Base-by-base conservation (phyloP, 2,888 invertebrate species). In the Drosophila neutralis region DNA sequence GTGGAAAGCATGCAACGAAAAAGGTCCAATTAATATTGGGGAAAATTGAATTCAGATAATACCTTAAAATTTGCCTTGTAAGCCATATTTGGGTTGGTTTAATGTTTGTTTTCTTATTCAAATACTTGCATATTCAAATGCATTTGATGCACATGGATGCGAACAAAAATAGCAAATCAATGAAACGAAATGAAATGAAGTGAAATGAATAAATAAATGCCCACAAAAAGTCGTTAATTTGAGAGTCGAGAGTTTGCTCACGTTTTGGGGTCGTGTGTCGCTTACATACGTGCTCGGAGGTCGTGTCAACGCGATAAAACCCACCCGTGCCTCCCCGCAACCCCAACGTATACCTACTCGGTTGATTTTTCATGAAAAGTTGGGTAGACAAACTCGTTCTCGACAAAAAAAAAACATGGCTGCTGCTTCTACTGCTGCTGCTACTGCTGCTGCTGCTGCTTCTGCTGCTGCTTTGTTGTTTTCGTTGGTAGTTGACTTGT, bases 401-500 rank as follows among this genome's bases (percentile, higher is more conserved):
- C 13, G 45, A 27, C 11, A 21, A 57, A 18, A 64, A 51, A 13
- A 52, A 31, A 64, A 51, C 48, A 63, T 42, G 45, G 60, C 15
- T 38, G 11, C 38, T 21, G 38, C 18, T 18, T 38, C 15, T 18
- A 24, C 21, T 84, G 73, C 71, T 49, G 29, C 29, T 29, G 29
- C 29, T 15, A 38, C n/a, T 18, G 31, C 21, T 82, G 73, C 71
- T 49, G 29, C 29, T 29, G 29, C 29, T 24, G 1, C 27, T n/a
- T 0, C 27, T 51, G 51, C n/a, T 51, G 31, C 5, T 24, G 15
- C 35, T 54, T 27, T 38, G 75, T 59, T 58, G 61, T 73, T 86
- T 86, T 85, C 74, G 70, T 56, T 78, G 86, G 69, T 76, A 73
- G 73, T 87, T 84, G 82, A 82, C 80, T 85, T 82, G 83, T 77